Evolutionary conservation across 2,797 vertebrate species (phyloP).

Genomic region (Labeo calbasu): DNA sequence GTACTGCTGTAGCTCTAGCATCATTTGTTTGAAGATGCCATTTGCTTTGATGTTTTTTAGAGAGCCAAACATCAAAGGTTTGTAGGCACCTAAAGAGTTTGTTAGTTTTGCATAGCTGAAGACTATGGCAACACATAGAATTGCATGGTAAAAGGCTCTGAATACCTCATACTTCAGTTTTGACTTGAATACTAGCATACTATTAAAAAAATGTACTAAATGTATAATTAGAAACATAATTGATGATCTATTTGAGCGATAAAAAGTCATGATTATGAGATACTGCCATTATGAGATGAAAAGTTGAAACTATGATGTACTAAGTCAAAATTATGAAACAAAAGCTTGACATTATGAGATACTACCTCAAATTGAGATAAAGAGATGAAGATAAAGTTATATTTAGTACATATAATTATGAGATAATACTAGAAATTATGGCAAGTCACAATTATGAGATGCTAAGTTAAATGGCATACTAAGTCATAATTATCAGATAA

Average conservation of each 20-base stretch:
- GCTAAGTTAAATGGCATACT: background rate
- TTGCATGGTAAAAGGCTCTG: background rate
- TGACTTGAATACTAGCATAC: background rate
- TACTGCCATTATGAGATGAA: background rate
- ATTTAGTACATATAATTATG: background rate
- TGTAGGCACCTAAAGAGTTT: background rate
- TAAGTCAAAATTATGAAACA: background rate
- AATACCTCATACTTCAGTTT: background rate
- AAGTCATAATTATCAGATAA: background rate
- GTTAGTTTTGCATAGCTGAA: background rate
- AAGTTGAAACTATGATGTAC: background rate
- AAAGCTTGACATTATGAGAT: no score
- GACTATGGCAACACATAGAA: background rate
- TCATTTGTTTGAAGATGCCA: background rate
- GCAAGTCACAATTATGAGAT: background rate
- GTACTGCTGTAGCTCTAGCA: background rate
- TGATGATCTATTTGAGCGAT: no score
- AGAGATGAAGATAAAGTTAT: no score
- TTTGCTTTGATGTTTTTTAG: slow-evolving; percentile 5
- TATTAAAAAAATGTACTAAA: no score
- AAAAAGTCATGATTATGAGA: background rate
- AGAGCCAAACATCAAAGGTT: background rate
- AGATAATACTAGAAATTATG: background rate
- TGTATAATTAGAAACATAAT: no score
- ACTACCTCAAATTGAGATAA: no score